Percentiles rank a stretch among this genome's conserved stretches.
Evolutionary conservation across 1,140 invertebrate genomes (phyloP).

Genomic region (Orchesella cincta): DNA sequence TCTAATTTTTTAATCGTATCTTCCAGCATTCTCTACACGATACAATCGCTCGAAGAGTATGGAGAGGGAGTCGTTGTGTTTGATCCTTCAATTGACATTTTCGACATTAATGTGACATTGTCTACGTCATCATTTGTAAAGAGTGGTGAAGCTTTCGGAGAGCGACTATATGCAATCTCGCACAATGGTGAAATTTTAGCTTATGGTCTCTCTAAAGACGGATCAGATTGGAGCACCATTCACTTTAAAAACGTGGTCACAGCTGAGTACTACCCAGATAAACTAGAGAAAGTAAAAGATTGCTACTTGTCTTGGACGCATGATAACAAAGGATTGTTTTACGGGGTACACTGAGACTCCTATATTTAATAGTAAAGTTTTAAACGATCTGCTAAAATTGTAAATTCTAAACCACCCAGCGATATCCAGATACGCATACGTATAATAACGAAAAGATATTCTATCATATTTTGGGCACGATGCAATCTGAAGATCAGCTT

Average conservation of each 20-base stretch:
- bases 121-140: too few relatives aligned
- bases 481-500: conserved; percentile 83
- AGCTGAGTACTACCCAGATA: conserved; percentile 83
- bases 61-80: too few relatives aligned
- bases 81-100: too few relatives aligned
- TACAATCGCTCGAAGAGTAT: too few relatives aligned
- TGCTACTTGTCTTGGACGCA: conserved; percentile 89
- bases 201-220: conserved; percentile 86
- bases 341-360: conserved; percentile 72
- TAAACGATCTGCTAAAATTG: too few relatives aligned
- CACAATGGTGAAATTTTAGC: conserved; percentile 87
- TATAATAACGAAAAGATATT: conserved; percentile 81
- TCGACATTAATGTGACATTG: too few relatives aligned
- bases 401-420: too few relatives aligned
- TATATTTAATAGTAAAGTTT: too few relatives aligned
- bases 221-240: conserved; percentile 94
- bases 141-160: conserved; percentile 90
- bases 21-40: too few relatives aligned
- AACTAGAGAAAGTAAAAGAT: conserved; percentile 88
- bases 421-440: neutral
- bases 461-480: conserved; percentile 85
- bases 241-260: conserved; percentile 69
- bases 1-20: too few relatives aligned
- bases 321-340: conserved; percentile 93
- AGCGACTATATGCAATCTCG: conserved; percentile 79